These are phyloP conservation scores for Meiosimyza decipiens DNA, from an alignment of 2,888 invertebrate genomes.

Conservation along the genomic window DNA sequence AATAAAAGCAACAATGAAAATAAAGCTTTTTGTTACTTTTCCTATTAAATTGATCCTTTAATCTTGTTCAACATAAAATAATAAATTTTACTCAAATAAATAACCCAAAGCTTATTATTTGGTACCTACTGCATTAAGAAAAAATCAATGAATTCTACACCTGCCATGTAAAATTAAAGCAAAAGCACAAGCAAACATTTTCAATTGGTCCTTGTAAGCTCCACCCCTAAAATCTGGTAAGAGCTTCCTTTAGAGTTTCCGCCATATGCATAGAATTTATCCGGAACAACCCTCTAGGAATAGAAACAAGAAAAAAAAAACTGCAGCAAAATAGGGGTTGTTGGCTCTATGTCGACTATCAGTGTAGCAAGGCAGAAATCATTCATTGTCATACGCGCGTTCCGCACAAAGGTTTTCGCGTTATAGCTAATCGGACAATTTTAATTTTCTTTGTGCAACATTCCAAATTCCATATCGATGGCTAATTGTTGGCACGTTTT, in stretches of 20 bases:
- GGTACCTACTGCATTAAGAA: not conserved
- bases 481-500: constrained; percentile 43
- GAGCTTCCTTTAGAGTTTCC: constrained; percentile 33
- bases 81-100: too few relatives aligned
- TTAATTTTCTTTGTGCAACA: not conserved
- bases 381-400: not conserved
- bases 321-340: not conserved
- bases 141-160: not conserved
- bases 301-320: not conserved
- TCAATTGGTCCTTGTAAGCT: constrained; percentile 31
- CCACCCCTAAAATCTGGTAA: constrained; percentile 22
- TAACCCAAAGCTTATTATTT: too few relatives aligned
- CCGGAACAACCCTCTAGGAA: constrained; percentile 17
- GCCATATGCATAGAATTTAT: constrained; percentile 30
- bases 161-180: not conserved
- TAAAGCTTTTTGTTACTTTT: too few relatives aligned
- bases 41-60: too few relatives aligned
- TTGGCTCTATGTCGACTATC: not conserved
- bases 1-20: too few relatives aligned
- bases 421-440: not conserved
- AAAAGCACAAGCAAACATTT: constrained; percentile 31
- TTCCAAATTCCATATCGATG: not conserved
- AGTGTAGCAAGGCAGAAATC: not conserved
- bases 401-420: not conserved
- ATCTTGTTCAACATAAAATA: too few relatives aligned